phyloP scores from a whole-genome alignment of 2,113 vertebrate genomes.

The Crotalus tigris region DNA sequence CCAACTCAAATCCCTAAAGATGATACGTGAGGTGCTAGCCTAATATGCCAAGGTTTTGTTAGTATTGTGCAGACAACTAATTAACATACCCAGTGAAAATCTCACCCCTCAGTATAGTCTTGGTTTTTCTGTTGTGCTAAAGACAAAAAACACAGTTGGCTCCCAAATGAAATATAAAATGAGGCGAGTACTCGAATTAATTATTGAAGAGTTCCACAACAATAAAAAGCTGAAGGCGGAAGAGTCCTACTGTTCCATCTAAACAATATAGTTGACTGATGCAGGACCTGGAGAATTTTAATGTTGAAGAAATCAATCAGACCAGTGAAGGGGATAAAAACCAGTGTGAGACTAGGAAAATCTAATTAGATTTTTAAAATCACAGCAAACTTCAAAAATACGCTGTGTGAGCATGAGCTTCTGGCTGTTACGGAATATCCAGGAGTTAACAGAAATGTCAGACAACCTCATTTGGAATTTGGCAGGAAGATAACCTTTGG shows the following conservation, averaged over 20 bases:
- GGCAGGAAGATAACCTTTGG: constrained; percentile 5
- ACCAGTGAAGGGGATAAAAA: constrained; percentile 16
- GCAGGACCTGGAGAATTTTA: constrained; percentile 18
- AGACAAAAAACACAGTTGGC: constrained; percentile 4
- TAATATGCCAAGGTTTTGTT: background rate
- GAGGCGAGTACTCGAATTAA: background rate
- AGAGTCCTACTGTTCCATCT: constrained; percentile 7
- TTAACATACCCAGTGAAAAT: background rate
- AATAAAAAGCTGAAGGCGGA: constrained; percentile 2
- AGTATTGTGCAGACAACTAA: background rate
- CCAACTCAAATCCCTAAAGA: background rate
- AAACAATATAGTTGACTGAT: constrained; percentile 25
- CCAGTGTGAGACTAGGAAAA: constrained; percentile 31
- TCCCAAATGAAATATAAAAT: constrained; percentile 24
- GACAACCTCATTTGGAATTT: constrained; percentile 41
- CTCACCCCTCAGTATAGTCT: background rate
- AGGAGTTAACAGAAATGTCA: constrained; percentile 21
- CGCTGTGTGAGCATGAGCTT: constrained; percentile 42
- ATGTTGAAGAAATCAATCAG: constrained; percentile 19
- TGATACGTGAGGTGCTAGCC: background rate
- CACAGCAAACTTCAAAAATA: constrained; percentile 44
- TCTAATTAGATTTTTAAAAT: constrained; percentile 45
- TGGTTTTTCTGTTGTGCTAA: background rate
- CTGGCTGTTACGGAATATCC: constrained; percentile 31
- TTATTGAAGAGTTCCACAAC: background rate